Base-by-base conservation (phyloP, 2,113 vertebrate species). In the Anoura caudifer region DNA sequence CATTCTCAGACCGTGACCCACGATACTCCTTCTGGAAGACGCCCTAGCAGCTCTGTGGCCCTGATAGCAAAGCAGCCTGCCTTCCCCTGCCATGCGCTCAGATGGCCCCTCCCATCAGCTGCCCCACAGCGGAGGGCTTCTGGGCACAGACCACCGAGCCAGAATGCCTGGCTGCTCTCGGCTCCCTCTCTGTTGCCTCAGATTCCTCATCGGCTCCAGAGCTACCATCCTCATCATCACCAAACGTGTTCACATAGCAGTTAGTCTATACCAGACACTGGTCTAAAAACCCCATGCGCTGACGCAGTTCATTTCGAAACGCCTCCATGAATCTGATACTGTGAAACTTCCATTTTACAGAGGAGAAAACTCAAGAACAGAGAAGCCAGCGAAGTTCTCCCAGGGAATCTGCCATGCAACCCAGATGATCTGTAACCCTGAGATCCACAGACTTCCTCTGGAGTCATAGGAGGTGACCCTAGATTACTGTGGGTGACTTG, bases 61-160 rank as follows among this genome's bases (percentile, higher is more conserved):
- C 16, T n/a, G 22, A 72, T 38, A 54, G 83, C 31, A 70, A 31
- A 54, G 26, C 26, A 63, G 61, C 26, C 73, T 61, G 7, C 52
- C 63, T 69, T 45, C 65, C 61, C 76, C 41, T 16, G 50, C 15
- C n/a, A 3, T 11, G 14, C 4, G 13, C 77, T 1, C 24, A 69
- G 61, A 22, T 13, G 33, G 36, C 22, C 6, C 10, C 33, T 31
- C 31, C 45, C 75, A 17, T 15, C 26, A 7, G 63, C 19, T 22
- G 1, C 52, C 67, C 22, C 17, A 0, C n/a, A 20, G 43, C 2
- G 45, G n/a, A 80, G n/a, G 38, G 15, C 4, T 1, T n/a, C 3
- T 0, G 0, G 63, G 47, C 28, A 19, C 0, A 28, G 56, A 59
- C 24, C 7, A 16, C 0, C 1, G 5, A 69, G 28, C 41, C 50